phyloP scores from a whole-genome alignment of 2,797 vertebrate species.

The Anisognathus igniventris region DNA sequence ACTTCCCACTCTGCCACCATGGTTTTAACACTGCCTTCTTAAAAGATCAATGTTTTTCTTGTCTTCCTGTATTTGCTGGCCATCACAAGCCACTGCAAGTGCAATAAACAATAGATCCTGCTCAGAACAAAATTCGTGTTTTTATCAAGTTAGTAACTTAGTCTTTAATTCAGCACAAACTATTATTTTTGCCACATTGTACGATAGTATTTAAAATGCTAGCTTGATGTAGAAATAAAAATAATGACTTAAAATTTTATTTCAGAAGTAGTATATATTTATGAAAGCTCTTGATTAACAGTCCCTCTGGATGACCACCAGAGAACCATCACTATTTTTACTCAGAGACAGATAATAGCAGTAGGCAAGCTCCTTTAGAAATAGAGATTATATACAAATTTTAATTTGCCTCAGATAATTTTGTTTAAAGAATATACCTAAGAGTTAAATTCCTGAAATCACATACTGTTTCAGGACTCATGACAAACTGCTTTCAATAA shows the following conservation, averaged over 20 bases:
- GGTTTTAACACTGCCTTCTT: not conserved
- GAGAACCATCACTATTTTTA: not conserved
- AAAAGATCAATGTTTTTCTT: not conserved
- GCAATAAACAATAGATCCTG: not conserved
- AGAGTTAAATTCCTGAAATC: not conserved
- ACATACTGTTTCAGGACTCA: not conserved
- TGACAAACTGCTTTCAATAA: not conserved
- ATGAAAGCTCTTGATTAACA: not conserved
- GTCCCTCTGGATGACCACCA: not conserved
- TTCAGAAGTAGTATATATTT: not conserved
- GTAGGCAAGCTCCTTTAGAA: not conserved
- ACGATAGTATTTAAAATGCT: not conserved
- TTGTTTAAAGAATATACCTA: not conserved
- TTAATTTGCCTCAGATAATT: not conserved
- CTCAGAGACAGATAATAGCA: not conserved
- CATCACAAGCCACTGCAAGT: not conserved
- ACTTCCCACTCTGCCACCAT: not conserved
- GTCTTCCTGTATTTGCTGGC: not conserved
- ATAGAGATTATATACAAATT: not conserved
- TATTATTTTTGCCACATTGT: not conserved
- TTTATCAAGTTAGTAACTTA: not conserved
- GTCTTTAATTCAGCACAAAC: not conserved
- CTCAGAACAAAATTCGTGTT: not conserved
- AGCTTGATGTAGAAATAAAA: not conserved
- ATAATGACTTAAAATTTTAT: not conserved